Evolutionary conservation across 2,888 invertebrate species (phyloP), one percentile per base, ranked within the genome.

Genomic region (Girardia tigrina): DNA sequence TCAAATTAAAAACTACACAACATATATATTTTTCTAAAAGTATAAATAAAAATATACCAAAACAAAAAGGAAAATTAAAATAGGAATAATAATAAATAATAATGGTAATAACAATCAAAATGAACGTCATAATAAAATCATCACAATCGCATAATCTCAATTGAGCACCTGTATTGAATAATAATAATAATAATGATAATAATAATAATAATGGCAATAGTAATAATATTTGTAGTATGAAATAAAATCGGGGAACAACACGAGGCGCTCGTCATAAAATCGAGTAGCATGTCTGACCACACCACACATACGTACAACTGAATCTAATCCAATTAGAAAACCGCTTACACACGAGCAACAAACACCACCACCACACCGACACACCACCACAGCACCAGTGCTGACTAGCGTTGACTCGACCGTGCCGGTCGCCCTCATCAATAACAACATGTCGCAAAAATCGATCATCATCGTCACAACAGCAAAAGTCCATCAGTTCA

Each of bases 1-100:
- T n/a, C n/a, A n/a, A n/a, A n/a, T n/a, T n/a, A n/a, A 56, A 56
- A 56, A 56, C 56, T 56, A 56, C 56, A 56, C 56, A 56, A 56
- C 56, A 56, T 56, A 56, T 56, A 56, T n/a, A n/a, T n/a, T n/a
- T 56, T 56, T 56, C 56, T 56, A 56, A 56, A 56, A 56, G 56
- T 8, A 56, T 56, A 56, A 56, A 56, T 56, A 56, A 56, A 56
- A 56, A 56, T 56, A 4, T 20, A 23, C 56, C 20, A n/a, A 56
- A 56, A 56, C 56, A 56, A 56, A 56, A 56, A 56, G 56, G 56
- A 56, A 56, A 56, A 56, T n/a, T n/a, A n/a, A 56, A 56, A 56
- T 56, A 56, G 23, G 23, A 56, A 56, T 56, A 4, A 56, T n/a
- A n/a, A 23, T 23, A 56, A 56, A 56, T 23, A 56, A 56, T 20